A percentile compares a stretch with the other conserved stretches of the same genome.
phyloP scores from a whole-genome alignment of 2,113 vertebrate genomes.

The Chaenocephalus aceratus region DNA sequence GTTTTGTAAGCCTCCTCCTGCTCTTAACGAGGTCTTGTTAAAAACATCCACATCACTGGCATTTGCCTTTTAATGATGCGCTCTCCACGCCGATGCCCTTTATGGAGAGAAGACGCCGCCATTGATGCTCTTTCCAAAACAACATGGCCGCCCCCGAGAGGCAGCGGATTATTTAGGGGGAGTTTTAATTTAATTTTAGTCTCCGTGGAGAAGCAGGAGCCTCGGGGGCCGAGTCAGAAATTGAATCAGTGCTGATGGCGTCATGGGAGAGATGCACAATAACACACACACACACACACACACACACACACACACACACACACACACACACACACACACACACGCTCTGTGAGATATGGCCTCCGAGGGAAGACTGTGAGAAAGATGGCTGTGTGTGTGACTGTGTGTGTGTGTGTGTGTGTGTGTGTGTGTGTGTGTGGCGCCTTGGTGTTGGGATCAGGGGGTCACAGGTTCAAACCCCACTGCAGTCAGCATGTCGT shows the following conservation, averaged over 20 bases:
- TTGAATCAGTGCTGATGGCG: slow-evolving; percentile 70
- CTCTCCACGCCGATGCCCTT: slow-evolving; percentile 58
- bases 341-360: slow-evolving; percentile 25
- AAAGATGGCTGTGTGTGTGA: neutral
- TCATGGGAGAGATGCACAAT: slow-evolving; percentile 50
- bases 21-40: slow-evolving; percentile 69
- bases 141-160: slow-evolving; percentile 56
- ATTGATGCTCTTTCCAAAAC: slow-evolving; percentile 65
- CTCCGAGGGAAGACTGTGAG: slow-evolving; percentile 22
- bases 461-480: too few relatives aligned
- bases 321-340: too few relatives aligned
- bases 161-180: slow-evolving; percentile 28
- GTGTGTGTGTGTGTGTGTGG: too few relatives aligned
- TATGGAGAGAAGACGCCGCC: slow-evolving; percentile 11
- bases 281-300: slow-evolving; percentile 51
- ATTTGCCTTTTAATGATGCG: slow-evolving; percentile 51
- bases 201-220: slow-evolving; percentile 55
- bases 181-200: slow-evolving; percentile 31
- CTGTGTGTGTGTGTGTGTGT: neutral
- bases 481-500: too few relatives aligned
- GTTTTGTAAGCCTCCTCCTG: slow-evolving; percentile 48
- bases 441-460: too few relatives aligned
- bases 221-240: slow-evolving; percentile 52
- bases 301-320: too few relatives aligned
- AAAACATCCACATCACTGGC: slow-evolving; percentile 69